These are phyloP conservation scores for Aquatica leii DNA, from an alignment of 2,888 invertebrate species.

Conservation along the genomic window DNA sequence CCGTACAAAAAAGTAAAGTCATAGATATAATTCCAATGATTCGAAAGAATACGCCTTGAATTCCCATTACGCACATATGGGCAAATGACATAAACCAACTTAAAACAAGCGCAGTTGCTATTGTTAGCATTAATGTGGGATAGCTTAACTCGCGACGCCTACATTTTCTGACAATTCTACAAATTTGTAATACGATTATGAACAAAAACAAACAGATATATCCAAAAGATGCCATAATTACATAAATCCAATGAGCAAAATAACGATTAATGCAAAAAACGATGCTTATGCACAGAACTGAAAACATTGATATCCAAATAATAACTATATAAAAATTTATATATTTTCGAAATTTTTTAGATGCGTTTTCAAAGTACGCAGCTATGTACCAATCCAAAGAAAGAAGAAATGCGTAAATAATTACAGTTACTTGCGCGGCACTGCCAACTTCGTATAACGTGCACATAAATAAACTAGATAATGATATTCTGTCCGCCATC, in stretches of 20 bases:
- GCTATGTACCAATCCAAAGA: constrained; percentile 13
- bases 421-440: not conserved
- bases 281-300: not conserved
- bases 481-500: not conserved
- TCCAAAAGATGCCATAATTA: not conserved
- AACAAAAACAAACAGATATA: not conserved
- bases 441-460: not conserved
- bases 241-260: not conserved
- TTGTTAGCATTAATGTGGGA: constrained; percentile 14
- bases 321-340: not conserved
- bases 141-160: not conserved
- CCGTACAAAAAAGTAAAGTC: constrained; percentile 2
- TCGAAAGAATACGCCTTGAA: not conserved
- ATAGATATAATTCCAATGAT: not conserved
- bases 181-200: constrained; percentile 13
- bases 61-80: not conserved
- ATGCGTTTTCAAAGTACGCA: constrained; percentile 3
- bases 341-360: constrained; percentile 5
- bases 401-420: constrained; percentile 6
- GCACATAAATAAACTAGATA: constrained; percentile 11
- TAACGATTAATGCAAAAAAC: constrained; percentile 6
- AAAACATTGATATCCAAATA: constrained; percentile 5
- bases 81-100: constrained; percentile 11
- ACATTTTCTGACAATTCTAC: constrained; percentile 7
- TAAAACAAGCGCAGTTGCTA: constrained; percentile 7